Percentiles rank a stretch among this genome's conserved stretches.
Conservation (phyloP, 2,888 invertebrate species). For the Calameuta idolon region DNA sequence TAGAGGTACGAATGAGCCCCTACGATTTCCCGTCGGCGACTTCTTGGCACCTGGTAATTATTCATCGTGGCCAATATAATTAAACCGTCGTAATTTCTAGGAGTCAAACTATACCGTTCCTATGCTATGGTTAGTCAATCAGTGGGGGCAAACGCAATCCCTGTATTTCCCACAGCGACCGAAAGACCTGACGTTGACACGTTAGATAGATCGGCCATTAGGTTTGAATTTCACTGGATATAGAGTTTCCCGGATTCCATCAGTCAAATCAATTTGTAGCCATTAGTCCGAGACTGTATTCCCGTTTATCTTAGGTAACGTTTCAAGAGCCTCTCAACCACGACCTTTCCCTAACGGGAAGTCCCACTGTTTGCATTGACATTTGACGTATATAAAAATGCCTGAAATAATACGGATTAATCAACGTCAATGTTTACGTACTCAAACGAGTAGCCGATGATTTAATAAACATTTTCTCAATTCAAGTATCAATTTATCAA, state of each 20-base stretch:
- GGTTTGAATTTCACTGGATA: slow-evolving; percentile 59
- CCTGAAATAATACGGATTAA: not conserved
- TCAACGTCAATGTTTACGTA: not conserved
- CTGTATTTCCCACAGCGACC: slow-evolving; percentile 46
- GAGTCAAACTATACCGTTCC: slow-evolving; percentile 3
- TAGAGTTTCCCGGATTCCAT: slow-evolving; percentile 62
- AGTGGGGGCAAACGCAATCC: slow-evolving; percentile 29
- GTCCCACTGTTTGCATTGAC: not conserved
- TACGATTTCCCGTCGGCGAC: not conserved
- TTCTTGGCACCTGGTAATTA: not conserved
- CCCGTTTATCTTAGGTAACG: slow-evolving; percentile 41
- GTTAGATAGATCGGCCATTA: slow-evolving; percentile 65
- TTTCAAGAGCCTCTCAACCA: slow-evolving; percentile 15
- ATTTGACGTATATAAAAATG: not conserved
- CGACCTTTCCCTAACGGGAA: not conserved
- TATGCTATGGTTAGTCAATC: slow-evolving; percentile 27
- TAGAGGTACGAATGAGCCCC: not conserved
- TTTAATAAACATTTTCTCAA: not conserved
- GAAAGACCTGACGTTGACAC: slow-evolving; percentile 57
- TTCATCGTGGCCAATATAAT: not conserved
- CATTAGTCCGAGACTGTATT: slow-evolving; percentile 52
- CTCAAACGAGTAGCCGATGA: not conserved
- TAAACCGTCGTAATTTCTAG: not conserved
- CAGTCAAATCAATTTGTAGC: slow-evolving; percentile 66
- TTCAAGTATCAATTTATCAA: not conserved